Evolutionary conservation across 2,888 invertebrate genomes (phyloP).

Genomic region (Mythimna ferrago): DNA sequence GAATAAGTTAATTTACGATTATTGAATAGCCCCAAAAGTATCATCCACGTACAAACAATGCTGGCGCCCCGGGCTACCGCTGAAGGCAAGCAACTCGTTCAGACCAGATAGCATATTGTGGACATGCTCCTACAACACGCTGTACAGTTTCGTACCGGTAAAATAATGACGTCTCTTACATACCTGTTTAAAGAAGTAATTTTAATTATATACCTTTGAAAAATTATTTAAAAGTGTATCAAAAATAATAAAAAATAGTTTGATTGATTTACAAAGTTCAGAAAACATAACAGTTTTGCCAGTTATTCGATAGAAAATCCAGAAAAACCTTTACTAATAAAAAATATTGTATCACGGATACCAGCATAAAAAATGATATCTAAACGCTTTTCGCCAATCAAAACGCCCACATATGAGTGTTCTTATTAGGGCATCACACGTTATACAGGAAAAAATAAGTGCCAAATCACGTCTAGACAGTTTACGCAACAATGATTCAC

Average conservation of each 20-base stretch:
- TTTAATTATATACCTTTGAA: background rate
- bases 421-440: too few relatives aligned
- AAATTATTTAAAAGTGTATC: too few relatives aligned
- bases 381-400: too few relatives aligned
- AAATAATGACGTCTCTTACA: background rate
- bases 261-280: too few relatives aligned
- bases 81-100: conserved; percentile 80
- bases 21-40: conserved; percentile 78
- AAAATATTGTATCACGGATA: too few relatives aligned
- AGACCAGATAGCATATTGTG: conserved; percentile 74
- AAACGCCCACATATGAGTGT: too few relatives aligned
- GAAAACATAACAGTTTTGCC: too few relatives aligned
- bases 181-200: conserved; percentile 3
- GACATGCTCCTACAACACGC: conserved; percentile 66
- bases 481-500: conserved; percentile 65
- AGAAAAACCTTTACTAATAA: too few relatives aligned
- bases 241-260: too few relatives aligned
- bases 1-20: conserved; percentile 62
- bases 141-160: conserved; percentile 19
- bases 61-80: conserved; percentile 79
- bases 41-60: conserved; percentile 77
- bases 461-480: conserved; percentile 17
- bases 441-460: background rate
- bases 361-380: too few relatives aligned
- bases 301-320: too few relatives aligned